Evolutionary conservation across 1,140 invertebrate species (phyloP).

Genomic region (Megalopta genalis): DNA sequence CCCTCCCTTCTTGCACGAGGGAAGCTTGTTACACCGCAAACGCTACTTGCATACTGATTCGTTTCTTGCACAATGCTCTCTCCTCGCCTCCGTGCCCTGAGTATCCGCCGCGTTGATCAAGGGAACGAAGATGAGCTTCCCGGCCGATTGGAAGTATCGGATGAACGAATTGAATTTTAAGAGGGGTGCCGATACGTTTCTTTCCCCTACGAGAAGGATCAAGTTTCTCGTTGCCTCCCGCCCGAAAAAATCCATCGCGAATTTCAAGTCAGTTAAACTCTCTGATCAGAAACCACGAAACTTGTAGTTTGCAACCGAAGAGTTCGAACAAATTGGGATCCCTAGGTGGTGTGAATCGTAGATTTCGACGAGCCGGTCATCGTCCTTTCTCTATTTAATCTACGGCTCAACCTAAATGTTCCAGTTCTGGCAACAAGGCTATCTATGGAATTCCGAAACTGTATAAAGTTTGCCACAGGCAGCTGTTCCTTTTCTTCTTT

Average conservation of each 20-base stretch:
- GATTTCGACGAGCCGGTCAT: too few relatives aligned
- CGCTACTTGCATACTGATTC: conserved; percentile 15
- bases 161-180: conserved; percentile 13
- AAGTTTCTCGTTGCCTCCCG: neutral
- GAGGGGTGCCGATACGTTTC: neutral
- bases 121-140: conserved; percentile 4
- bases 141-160: conserved; percentile 10
- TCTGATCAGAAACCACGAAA: too few relatives aligned
- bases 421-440: too few relatives aligned
- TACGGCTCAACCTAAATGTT: too few relatives aligned
- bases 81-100: too few relatives aligned
- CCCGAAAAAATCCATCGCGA: neutral
- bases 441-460: too few relatives aligned
- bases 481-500: too few relatives aligned
- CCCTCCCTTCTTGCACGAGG: neutral
- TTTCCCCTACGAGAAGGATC: neutral
- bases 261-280: neutral
- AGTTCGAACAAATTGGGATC: too few relatives aligned
- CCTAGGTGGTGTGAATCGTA: too few relatives aligned
- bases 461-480: too few relatives aligned
- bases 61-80: neutral
- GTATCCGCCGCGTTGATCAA: neutral
- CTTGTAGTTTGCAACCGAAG: too few relatives aligned
- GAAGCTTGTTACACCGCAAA: conserved; percentile 1
- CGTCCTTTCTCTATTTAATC: too few relatives aligned